Base-by-base conservation (phyloP, 2,888 invertebrate genomes). In the Sycophila texana region DNA sequence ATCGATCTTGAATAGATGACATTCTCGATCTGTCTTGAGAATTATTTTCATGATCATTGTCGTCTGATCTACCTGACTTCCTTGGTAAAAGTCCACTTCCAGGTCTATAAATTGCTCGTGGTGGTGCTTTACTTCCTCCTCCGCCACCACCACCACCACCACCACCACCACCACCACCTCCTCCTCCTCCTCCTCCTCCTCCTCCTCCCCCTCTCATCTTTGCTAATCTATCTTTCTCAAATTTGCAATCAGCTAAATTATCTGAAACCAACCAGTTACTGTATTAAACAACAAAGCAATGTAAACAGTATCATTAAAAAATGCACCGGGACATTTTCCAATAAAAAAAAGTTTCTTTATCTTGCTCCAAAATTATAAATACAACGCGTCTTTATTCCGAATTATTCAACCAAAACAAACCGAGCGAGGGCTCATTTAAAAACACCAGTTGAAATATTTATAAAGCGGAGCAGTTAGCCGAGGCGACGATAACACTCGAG, bases 41-140 rank as follows among this genome's bases (percentile, higher is more conserved):
- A 51, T 84, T 84, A 80, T 85, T 86, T 58, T 88, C 88, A 72
- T 85, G 82, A 70, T 94, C 93, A 88, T 92, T 92, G 89, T 93
- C 92, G 83, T 94, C 94, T 81, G 91, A 89, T 90, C 92, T 92
- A 85, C 92, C 93, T 83, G 94, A 93, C 90, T 95, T 94, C 87
- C 94, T 92, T 39, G 39, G 39, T 83, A 95, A 91, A 83, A 94
- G 94, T 83, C 95, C 95, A 92, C 95, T 95, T 85, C 95, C 95
- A 88, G 95, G 95, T 89, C 93, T 94, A 87, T 96, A 95, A 82
- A 95, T 91, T 90, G 93, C 93, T 91, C 94, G 93, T 87, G 93
- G 94, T 86, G 94, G 94, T 91, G 94, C 94, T 89, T 93, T 93
- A 90, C 92, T 93, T 92, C 91, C 92, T 91, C 92, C 93, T 39